Percentiles rank a stretch among this genome's conserved stretches.
These are phyloP conservation scores for Polietes domitor DNA, from an alignment of 2,888 invertebrate species.

Conservation along the genomic window DNA sequence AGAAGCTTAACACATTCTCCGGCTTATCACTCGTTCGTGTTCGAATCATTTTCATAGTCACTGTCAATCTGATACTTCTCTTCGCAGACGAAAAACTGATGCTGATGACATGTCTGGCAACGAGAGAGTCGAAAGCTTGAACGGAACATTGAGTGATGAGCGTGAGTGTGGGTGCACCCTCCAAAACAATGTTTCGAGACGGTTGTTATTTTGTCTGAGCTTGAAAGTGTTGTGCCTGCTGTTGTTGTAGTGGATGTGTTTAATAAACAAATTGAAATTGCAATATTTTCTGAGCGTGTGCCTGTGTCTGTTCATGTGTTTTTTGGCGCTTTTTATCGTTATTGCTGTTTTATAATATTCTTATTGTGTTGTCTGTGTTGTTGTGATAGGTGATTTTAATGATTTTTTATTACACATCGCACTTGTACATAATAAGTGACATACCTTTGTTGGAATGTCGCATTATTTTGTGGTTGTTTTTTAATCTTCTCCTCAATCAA, in stretches of 20 bases:
- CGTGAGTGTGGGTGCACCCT: not conserved
- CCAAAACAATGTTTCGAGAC: not conserved
- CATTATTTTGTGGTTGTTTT: too few relatives aligned
- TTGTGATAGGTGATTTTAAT: not conserved
- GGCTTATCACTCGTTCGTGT: not conserved
- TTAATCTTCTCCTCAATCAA: too few relatives aligned
- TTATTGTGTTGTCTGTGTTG: not conserved
- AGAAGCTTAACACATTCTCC: not conserved
- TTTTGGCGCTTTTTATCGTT: slow-evolving; percentile 22
- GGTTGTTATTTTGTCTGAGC: not conserved
- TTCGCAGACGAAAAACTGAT: not conserved
- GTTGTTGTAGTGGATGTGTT: not conserved
- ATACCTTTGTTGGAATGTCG: slow-evolving; percentile 3
- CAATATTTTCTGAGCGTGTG: not conserved
- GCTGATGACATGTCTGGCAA: too few relatives aligned
- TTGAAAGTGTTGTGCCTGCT: not conserved
- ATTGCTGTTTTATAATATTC: slow-evolving; percentile 3
- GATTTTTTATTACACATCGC: not conserved
- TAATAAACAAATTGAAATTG: not conserved
- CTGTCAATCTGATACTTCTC: not conserved
- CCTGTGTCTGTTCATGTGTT: not conserved
- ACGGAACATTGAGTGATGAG: not conserved
- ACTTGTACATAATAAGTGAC: not conserved
- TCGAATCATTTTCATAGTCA: not conserved
- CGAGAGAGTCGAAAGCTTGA: not conserved